These are phyloP conservation scores for Morinoia aosen DNA, from an alignment of 2,888 invertebrate species.

Conservation along the genomic window DNA sequence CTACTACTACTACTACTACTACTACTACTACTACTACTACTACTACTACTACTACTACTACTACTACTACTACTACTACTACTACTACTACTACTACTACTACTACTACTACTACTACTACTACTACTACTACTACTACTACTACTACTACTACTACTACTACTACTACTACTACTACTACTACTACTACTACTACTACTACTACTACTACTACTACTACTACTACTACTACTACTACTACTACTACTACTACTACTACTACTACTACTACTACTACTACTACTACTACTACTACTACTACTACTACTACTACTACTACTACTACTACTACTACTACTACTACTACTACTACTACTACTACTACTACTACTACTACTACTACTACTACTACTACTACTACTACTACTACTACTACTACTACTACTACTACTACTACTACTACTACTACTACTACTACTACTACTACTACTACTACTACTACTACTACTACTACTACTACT, in stretches of 20 bases:
- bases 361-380: conserved; percentile 8
- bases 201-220: conserved; percentile 8
- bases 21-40: conserved; percentile 21
- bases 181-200: conserved; percentile 21
- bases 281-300: neutral
- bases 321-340: conserved; percentile 21
- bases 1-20: neutral
- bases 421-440: neutral
- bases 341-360: neutral
- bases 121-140: conserved; percentile 21
- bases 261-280: conserved; percentile 21
- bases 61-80: conserved; percentile 8
- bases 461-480: conserved; percentile 21
- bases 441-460: conserved; percentile 21
- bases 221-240: neutral
- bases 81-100: neutral
- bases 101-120: conserved; percentile 21
- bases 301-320: conserved; percentile 21
- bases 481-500: neutral
- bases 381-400: conserved; percentile 21
- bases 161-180: conserved; percentile 21
- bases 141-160: neutral
- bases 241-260: conserved; percentile 21
- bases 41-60: conserved; percentile 21
- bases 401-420: conserved; percentile 21